Base-by-base conservation (phyloP, 2,797 vertebrate genomes). In the Anguilla obscura region DNA sequence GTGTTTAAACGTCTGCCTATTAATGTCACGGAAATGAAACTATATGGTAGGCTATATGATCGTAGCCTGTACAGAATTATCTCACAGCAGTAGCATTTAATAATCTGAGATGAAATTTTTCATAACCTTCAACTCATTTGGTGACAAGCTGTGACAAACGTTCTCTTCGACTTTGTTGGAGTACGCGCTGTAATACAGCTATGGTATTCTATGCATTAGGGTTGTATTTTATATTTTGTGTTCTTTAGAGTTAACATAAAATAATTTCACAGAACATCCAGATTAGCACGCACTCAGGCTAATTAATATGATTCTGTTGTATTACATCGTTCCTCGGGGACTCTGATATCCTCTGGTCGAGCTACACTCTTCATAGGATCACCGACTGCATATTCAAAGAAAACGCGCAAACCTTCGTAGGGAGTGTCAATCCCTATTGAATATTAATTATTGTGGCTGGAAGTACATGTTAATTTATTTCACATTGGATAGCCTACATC, bases 61-160 rank as follows among this genome's bases (percentile, higher is more conserved):
- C 94, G 94, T 93, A 91, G 93, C 91, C 87, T 92, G 90, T 92
- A 91, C 91, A 92, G 91, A 92, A 88, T 95, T 93, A 95, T 93
- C 93, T 90, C 91, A 89, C 91, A 89, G 58, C 91, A 88, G 84
- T 95, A 94, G 95, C 93, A 93, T 93, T 92, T 91, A 91, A 91
- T 94, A 69, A 87, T 45, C 86, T 87, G n/a, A 91, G 94, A 92
- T 94, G 92, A 91, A 93, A 93, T 92, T 89, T 93, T 93, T 92
- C 5, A 90, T 93, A 95, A 94, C 93, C 92, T 94, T 92, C 50
- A 90, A 90, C 87, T 89, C 83, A 80, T 90, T 14, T 89, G 52
- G 48, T 90, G 91, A 92, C 87, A 89, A 33, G 16, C 3, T 69
- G 10, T 86, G 56, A 66, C 69, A 60, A 85, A 45, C n/a, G 45